These are phyloP conservation scores for Amblyteles armatorius DNA, from an alignment of 2,888 invertebrate genomes.

Conservation along the genomic window DNA sequence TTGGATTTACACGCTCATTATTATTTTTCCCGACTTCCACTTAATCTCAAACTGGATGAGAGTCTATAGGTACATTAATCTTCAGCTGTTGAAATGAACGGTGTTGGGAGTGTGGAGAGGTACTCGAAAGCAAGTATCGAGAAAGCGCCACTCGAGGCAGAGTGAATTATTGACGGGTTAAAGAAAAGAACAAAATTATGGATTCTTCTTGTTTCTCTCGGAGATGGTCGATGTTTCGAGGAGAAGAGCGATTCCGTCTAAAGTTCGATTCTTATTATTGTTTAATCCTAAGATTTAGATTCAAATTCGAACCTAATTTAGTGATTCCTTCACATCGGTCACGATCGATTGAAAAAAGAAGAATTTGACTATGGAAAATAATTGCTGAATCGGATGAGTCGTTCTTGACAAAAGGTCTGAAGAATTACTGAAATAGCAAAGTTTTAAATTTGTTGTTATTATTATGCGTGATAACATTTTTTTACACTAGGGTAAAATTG, in stretches of 20 bases:
- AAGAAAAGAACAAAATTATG: background rate
- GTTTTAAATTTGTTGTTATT: background rate
- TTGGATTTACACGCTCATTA: background rate
- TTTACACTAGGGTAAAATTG: no score
- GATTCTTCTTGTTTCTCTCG: background rate
- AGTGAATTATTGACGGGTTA: background rate
- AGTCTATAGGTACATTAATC: background rate
- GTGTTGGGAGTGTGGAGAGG: background rate
- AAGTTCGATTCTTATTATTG: background rate
- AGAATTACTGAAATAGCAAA: background rate
- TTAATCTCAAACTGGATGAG: background rate
- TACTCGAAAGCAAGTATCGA: constrained; percentile 1
- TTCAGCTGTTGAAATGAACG: background rate
- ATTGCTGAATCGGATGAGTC: background rate
- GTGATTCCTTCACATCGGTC: background rate
- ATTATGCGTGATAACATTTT: no score
- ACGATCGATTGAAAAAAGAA: background rate
- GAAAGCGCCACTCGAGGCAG: background rate
- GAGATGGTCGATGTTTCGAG: background rate
- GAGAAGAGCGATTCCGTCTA: background rate
- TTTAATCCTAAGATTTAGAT: background rate
- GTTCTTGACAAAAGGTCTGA: background rate
- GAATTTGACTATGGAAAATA: background rate
- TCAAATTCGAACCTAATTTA: background rate
- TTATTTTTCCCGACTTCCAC: background rate